Base-by-base conservation (phyloP, 2,888 invertebrate genomes). In the Bombyx huttoni region DNA sequence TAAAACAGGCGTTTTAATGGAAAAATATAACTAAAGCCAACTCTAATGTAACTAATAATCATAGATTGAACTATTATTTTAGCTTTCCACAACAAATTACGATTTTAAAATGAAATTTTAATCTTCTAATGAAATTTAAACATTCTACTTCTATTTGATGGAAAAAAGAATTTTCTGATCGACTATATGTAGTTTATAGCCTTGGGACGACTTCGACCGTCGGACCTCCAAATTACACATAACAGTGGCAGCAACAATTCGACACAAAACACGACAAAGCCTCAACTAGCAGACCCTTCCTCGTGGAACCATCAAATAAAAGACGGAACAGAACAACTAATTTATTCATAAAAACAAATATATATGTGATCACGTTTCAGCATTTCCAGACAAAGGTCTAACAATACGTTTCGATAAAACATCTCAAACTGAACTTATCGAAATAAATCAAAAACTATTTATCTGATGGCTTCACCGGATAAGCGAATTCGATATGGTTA, bases 191-290 rank as follows among this genome's bases (percentile, higher is more conserved):
- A 65, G 65, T 65, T 62, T 57, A 71, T 65, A 75, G 70, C 79
- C 75, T 81, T 77, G 78, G 63, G 67, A 56, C 61, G 68, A 71
- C 69, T 73, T 75, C 75, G 81, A 85, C 83, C 80, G 76, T 69
- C 73, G 85, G 87, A 88, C 87, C 88, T 87, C 83, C 81, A 87
- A 88, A 87, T 83, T 85, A 88, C 87, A 87, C 88, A 88, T 84
- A 86, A 85, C 85, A 84, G 80, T 79, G 72, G 78, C 76, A 24
- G 75, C 76, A 70, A 75, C 77, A 68, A 68, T 76, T 63, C 72
- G 67, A 72, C 75, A 81, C 76, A 75, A 79, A 80, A 78, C 78
- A 71, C 65, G 64, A 59, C 75, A 75, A 78, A 74, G 77, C 71
- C 75, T 74, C 64, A 59, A 58, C 58, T 60, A 62, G 64, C 64